Conservation (phyloP, 2,888 invertebrate species). For the Napeogenes sylphis region DNA sequence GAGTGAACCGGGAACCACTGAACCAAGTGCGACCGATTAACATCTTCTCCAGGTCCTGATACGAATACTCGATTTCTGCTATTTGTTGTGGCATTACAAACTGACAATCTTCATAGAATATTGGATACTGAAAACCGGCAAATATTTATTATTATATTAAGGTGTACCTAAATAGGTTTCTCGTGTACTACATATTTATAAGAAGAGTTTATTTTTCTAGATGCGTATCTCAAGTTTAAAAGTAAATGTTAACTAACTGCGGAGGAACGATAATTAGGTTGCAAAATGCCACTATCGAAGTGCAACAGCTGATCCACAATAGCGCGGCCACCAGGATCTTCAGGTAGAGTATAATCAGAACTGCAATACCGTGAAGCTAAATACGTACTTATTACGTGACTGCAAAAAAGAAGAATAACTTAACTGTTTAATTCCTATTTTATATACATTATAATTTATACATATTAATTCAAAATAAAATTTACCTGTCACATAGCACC, state of each 20-base stretch:
- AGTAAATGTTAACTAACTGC: conserved; percentile 43
- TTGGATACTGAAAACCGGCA: conserved; percentile 46
- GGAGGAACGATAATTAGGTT: conserved; percentile 51
- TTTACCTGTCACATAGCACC: conserved; percentile 78
- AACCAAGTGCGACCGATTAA: conserved; percentile 45
- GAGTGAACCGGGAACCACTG: conserved; percentile 45
- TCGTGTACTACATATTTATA: no score
- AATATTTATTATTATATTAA: neutral
- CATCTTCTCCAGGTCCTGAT: conserved; percentile 50
- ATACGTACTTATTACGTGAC: conserved; percentile 56
- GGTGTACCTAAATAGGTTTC: neutral
- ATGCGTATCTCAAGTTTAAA: neutral
- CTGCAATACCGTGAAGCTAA: conserved; percentile 48
- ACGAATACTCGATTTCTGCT: conserved; percentile 47
- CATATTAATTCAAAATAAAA: no score
- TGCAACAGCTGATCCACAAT: conserved; percentile 49
- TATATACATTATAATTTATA: no score
- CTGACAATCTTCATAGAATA: conserved; percentile 52
- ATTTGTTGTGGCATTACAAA: conserved; percentile 54
- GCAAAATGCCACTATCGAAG: conserved; percentile 50
- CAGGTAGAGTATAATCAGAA: conserved; percentile 42
- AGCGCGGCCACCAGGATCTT: conserved; percentile 49
- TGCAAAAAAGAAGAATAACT: conserved; percentile 30
- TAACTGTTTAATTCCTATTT: no score
- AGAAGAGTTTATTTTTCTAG: no score